Conservation (phyloP, 2,113 vertebrate genomes). For the Hippopotamus amphibius region DNA sequence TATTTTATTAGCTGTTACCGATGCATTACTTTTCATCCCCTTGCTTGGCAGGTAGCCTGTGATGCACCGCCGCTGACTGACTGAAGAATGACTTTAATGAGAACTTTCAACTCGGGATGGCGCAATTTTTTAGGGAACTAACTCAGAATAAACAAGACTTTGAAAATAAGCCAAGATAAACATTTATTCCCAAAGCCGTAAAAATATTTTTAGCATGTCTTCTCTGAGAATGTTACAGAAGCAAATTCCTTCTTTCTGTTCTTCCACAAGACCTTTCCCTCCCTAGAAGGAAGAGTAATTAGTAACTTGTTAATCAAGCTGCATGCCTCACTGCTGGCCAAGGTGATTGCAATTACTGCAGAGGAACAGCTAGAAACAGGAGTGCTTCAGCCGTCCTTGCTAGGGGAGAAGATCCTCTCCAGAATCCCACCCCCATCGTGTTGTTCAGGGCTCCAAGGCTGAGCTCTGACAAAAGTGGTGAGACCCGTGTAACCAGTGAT, state of each 20-base stretch:
- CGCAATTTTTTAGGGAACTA: slow-evolving; percentile 62
- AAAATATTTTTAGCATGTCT: slow-evolving; percentile 77
- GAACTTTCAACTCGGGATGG: slow-evolving; percentile 51
- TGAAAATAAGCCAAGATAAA: slow-evolving; percentile 77
- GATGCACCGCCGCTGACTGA: neutral
- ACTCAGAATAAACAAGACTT: slow-evolving; percentile 71
- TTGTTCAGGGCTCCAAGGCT: neutral
- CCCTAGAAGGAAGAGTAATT: slow-evolving; percentile 60
- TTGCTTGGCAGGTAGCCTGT: neutral
- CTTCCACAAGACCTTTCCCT: slow-evolving; percentile 53
- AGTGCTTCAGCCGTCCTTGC: neutral
- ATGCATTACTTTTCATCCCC: neutral
- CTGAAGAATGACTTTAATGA: neutral
- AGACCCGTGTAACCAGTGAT: neutral
- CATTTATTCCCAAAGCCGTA: slow-evolving; percentile 70
- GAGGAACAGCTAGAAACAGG: neutral
- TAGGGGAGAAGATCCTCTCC: neutral
- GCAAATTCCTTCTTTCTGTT: slow-evolving; percentile 69
- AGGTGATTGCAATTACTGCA: neutral
- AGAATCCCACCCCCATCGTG: neutral
- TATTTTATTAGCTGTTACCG: neutral
- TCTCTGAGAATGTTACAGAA: slow-evolving; percentile 75
- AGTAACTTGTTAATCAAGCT: slow-evolving; percentile 59
- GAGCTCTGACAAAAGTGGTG: neutral
- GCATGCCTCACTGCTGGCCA: slow-evolving; percentile 52